These are phyloP conservation scores for Entomyzon cyanotis DNA, from an alignment of 2,113 vertebrate species.

Conservation along the genomic window DNA sequence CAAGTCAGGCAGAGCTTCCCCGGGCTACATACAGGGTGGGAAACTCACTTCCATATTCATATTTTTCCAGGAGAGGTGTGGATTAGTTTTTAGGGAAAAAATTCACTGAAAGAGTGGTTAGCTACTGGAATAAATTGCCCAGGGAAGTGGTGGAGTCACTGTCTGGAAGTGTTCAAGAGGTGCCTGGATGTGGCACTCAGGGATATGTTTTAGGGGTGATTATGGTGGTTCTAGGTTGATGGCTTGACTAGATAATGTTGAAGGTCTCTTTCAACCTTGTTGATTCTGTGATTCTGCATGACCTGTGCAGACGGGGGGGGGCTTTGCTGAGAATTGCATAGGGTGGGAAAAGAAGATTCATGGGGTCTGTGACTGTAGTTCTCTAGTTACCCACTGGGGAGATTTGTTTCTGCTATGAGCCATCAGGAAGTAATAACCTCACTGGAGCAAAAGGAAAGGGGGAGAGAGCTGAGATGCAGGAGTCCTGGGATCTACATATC, in stretches of 20 bases:
- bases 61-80: not conserved
- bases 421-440: not conserved
- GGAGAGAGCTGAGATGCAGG: not conserved
- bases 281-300: not conserved
- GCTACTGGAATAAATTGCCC: not conserved
- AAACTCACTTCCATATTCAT: not conserved
- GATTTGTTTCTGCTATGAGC: not conserved
- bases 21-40: not conserved
- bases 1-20: not conserved
- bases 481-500: not conserved
- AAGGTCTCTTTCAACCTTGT: not conserved
- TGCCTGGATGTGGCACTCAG: not conserved
- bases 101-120: not conserved
- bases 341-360: not conserved
- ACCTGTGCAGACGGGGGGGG: not conserved
- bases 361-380: not conserved
- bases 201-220: not conserved
- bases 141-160: not conserved
- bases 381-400: not conserved
- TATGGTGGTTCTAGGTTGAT: not conserved
- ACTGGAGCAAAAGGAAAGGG: not conserved
- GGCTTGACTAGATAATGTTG: not conserved
- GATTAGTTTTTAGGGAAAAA: not conserved
- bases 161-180: not conserved
- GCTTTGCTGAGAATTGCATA: not conserved